phyloP scores from a whole-genome alignment of 2,797 vertebrate genomes.

The Calcarius lapponicus region DNA sequence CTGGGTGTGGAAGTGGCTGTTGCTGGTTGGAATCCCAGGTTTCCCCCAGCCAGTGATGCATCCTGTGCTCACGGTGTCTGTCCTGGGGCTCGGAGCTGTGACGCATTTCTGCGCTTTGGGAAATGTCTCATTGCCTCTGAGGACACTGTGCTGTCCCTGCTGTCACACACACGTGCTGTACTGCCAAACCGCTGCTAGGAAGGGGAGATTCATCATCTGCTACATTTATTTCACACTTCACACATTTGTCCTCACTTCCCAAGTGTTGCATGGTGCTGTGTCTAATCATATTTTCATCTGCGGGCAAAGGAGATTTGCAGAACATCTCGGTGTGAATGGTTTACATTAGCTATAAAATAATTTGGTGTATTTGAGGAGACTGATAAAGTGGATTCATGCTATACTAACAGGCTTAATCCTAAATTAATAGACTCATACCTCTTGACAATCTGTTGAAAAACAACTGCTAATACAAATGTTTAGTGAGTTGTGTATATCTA shows the following conservation, averaged over 20 bases:
- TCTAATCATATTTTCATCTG: conserved; percentile 52
- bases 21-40: background rate
- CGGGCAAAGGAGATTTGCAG: background rate
- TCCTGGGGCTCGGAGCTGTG: background rate
- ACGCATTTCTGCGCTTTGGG: background rate
- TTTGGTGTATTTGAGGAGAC: background rate
- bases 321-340: background rate
- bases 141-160: conserved; percentile 23
- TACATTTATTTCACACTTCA: conserved; percentile 58
- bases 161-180: conserved; percentile 9
- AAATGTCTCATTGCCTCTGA: conserved; percentile 17
- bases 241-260: conserved; percentile 30
- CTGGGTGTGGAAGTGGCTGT: background rate
- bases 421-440: background rate
- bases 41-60: background rate
- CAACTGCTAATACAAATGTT: background rate
- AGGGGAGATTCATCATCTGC: conserved; percentile 9
- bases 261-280: background rate
- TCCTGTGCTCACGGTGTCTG: background rate
- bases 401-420: background rate
- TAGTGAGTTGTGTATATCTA: background rate
- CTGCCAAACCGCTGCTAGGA: conserved; percentile 55
- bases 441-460: background rate
- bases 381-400: background rate
- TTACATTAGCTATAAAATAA: background rate